A percentile compares a stretch with the other conserved stretches of the same genome.
These are phyloP conservation scores for Ischnus inquisitorius DNA, from an alignment of 2,888 invertebrate species.

Conservation along the genomic window DNA sequence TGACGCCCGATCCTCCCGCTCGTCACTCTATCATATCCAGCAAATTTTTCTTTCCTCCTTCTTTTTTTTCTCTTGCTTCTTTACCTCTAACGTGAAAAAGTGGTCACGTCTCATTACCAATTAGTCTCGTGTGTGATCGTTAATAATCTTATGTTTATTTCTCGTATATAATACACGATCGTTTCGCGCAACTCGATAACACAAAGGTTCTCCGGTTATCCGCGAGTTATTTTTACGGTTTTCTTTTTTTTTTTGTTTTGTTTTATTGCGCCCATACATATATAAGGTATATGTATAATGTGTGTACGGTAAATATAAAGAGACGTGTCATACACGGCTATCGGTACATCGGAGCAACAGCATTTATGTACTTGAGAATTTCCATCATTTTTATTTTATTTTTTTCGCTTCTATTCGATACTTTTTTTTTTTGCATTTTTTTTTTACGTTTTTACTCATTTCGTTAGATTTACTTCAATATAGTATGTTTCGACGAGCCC, in stretches of 20 bases:
- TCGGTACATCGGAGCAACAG: conserved; percentile 80
- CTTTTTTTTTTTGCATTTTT: conserved; percentile 27
- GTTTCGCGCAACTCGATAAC: conserved; percentile 30
- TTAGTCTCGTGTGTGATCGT: conserved; percentile 57
- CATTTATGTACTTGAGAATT: conserved; percentile 64
- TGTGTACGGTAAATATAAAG: conserved; percentile 72
- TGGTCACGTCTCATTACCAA: conserved; percentile 47
- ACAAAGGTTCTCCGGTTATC: conserved; percentile 34
- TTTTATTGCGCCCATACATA: conserved; percentile 64
- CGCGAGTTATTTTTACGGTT: conserved; percentile 31
- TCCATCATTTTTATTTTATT: conserved; percentile 12
- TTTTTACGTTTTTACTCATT: conserved; percentile 12
- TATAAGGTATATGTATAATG: conserved; percentile 59
- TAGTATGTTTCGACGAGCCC: conserved; percentile 41
- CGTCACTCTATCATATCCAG: neutral
- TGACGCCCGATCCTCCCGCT: conserved; percentile 4
- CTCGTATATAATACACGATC: conserved; percentile 48
- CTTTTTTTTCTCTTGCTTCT: neutral
- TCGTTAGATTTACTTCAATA: conserved; percentile 26
- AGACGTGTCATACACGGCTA: conserved; percentile 77
- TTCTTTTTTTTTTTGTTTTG: conserved; percentile 35
- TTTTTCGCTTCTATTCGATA: conserved; percentile 36
- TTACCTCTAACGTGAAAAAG: conserved; percentile 44
- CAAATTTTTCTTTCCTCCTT: conserved; percentile 23
- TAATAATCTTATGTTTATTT: conserved; percentile 34